Conservation (phyloP, 2,797 vertebrate species). For the Steatocranus sp. region DNA sequence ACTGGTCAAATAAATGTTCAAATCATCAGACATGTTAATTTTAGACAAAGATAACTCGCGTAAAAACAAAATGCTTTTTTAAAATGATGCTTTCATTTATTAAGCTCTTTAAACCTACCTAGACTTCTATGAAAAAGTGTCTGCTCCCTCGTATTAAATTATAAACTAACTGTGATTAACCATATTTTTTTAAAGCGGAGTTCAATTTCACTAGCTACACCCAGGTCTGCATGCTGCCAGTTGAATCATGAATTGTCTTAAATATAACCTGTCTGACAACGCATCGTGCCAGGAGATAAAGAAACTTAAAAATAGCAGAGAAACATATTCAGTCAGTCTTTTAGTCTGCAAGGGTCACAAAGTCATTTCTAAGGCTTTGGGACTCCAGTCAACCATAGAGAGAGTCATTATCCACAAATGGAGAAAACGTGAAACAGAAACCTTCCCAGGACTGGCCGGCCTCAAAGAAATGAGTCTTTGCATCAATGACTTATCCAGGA, state of each 20-base stretch:
- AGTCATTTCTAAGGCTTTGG: background rate
- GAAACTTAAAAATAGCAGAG: background rate
- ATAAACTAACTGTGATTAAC: background rate
- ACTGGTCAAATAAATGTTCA: background rate
- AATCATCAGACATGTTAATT: accelerated
- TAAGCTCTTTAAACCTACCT: background rate
- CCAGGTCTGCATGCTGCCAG: background rate
- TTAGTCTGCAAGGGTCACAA: background rate
- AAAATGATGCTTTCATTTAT: accelerated
- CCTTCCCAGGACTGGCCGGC: background rate
- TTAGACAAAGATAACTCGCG: background rate
- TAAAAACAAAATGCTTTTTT: background rate
- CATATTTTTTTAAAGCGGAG: background rate
- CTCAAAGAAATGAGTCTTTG: background rate
- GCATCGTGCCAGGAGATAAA: background rate
- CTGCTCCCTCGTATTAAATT: background rate
- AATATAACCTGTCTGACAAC: background rate
- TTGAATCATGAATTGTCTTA: background rate
- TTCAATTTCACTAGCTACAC: background rate
- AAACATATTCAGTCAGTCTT: background rate
- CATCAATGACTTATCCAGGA: background rate
- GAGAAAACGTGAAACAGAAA: background rate
- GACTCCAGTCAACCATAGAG: background rate
- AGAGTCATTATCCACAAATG: background rate
- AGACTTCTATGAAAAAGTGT: background rate